Evolutionary conservation across 2,797 vertebrate genomes (phyloP), one percentile per base, ranked within the genome.

Genomic region (Astyanax mexicanus): DNA sequence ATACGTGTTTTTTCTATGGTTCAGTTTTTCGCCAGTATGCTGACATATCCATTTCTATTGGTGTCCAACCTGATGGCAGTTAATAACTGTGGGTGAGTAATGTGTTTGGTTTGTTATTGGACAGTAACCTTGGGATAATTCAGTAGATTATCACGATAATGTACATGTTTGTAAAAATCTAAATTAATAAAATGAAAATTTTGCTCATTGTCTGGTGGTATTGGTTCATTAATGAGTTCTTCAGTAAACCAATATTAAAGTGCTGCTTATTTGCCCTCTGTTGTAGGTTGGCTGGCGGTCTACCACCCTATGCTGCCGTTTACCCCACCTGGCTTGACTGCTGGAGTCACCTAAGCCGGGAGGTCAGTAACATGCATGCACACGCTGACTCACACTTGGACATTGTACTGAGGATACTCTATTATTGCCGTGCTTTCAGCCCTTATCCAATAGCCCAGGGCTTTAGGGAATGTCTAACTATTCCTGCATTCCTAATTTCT

Each of bases 31-130:
- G 96, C 96, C 86, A 98, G 96, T 87, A 98, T 99, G 95, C 88
- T 99, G 86, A 99, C 97, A 0, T 99, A 98, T 84, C 98, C 97
- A 4, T 98, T 99, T 12, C 93, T 97, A 76, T 87, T 99, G 86
- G 96, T 99, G 82, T 98, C 98, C 79, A 98, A 98, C 88, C 89
- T 99, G 77, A 99, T 99, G 97, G 96, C 97, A 0, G 95, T 99
- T 77, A 99, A 99, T 86, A 96, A 97, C 90, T 99, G 98, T 25
- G 96, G 96, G 98, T 99, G 85, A 97, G 96, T 54, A 11, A 37
- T 19, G 7, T 13, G 10, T 15, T 15, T 42, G 4, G 4, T 21
- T 13, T 38, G 40, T 11, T 15, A 6, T 47, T 1, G n/a, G n/a
- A n/a, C n/a, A n/a, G n/a, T n/a, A n/a, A n/a, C n/a, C n/a, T n/a